Evolutionary conservation across 2,888 invertebrate genomes (phyloP).

Genomic region (Leucophenga maculata): DNA sequence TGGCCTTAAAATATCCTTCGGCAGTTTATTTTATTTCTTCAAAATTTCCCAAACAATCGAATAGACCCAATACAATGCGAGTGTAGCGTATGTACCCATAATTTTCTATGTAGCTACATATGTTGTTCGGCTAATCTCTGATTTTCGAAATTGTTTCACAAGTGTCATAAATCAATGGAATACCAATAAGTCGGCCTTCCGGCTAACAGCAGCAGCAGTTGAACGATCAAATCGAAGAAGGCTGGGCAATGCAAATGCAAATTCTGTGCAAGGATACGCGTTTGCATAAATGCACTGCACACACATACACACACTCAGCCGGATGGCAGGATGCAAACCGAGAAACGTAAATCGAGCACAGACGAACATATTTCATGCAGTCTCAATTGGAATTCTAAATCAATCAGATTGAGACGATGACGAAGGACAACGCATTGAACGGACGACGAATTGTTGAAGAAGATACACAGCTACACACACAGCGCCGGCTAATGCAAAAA

Average conservation of each 20-base stretch:
- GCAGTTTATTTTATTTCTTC: neutral
- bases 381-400: conserved; percentile 72
- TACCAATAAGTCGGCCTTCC: conserved; percentile 66
- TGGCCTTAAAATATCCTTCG: no score
- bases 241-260: conserved; percentile 63
- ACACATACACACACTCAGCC: neutral
- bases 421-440: conserved; percentile 35
- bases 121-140: conserved; percentile 62
- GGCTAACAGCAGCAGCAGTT: conserved; percentile 40
- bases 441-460: conserved; percentile 8
- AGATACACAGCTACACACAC: conserved; percentile 20
- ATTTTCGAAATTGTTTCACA: conserved; percentile 70
- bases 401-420: conserved; percentile 68
- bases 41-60: no score
- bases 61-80: neutral
- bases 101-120: conserved; percentile 39
- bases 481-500: neutral
- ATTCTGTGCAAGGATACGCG: conserved; percentile 64
- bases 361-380: conserved; percentile 68
- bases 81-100: conserved; percentile 58
- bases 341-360: conserved; percentile 42
- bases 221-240: conserved; percentile 26
- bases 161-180: conserved; percentile 72
- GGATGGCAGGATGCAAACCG: conserved; percentile 10
- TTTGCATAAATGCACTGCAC: conserved; percentile 52